A percentile compares a stretch with the other conserved stretches of the same genome.
Conservation (phyloP, 1,140 invertebrate genomes). For the Lepidotrigona ventralis region DNA sequence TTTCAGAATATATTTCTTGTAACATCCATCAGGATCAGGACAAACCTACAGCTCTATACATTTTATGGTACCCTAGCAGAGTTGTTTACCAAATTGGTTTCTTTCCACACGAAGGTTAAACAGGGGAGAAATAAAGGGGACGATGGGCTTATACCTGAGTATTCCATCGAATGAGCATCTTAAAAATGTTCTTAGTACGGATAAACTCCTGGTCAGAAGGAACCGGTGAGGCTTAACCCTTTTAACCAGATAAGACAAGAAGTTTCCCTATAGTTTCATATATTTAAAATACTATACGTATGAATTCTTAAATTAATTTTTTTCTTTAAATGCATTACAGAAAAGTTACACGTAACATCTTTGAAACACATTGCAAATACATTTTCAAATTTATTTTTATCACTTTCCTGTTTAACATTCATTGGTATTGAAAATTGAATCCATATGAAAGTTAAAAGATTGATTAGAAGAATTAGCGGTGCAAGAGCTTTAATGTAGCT, state of each 20-base stretch:
- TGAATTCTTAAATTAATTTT: too few relatives aligned
- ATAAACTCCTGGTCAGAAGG: conserved; percentile 1
- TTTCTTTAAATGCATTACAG: too few relatives aligned
- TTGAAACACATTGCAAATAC: not conserved
- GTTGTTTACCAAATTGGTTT: conserved; percentile 61
- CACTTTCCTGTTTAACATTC: not conserved
- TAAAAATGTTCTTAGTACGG: not conserved
- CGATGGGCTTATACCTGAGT: not conserved
- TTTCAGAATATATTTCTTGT: not conserved
- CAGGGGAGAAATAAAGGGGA: not conserved
- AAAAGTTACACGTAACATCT: too few relatives aligned
- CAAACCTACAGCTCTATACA: not conserved
- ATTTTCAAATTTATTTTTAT: not conserved
- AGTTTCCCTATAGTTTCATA: too few relatives aligned
- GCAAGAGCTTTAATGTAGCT: too few relatives aligned
- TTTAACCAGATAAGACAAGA: not conserved
- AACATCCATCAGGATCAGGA: conserved; percentile 1
- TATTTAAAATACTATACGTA: too few relatives aligned
- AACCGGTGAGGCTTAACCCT: not conserved
- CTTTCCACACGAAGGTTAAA: conserved; percentile 15
- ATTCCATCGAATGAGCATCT: not conserved
- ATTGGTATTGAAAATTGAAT: too few relatives aligned
- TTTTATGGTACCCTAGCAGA: conserved; percentile 43
- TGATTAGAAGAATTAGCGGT: not conserved
- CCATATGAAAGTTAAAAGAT: too few relatives aligned